phyloP scores from a whole-genome alignment of 2,888 invertebrate genomes.

The Shargacucullia verbasci region DNA sequence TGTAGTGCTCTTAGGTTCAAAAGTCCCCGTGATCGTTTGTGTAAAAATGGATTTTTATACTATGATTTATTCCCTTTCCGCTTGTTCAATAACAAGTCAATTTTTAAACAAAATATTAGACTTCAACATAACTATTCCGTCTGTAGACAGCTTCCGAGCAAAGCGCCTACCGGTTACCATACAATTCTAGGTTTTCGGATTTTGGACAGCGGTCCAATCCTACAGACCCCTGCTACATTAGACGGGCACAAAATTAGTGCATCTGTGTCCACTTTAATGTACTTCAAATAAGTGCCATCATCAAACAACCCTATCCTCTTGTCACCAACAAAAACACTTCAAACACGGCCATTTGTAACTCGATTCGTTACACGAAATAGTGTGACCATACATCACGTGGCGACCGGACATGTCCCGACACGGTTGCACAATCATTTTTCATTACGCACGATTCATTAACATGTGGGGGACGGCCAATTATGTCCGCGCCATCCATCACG shows the following conservation, averaged over 20 bases:
- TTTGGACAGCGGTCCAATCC: too few relatives aligned
- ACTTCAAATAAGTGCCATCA: constrained; percentile 13
- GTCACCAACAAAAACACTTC: constrained; percentile 49
- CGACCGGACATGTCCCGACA: constrained; percentile 67
- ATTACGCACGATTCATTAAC: constrained; percentile 87
- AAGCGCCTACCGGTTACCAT: too few relatives aligned
- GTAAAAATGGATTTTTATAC: too few relatives aligned
- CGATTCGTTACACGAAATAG: constrained; percentile 72
- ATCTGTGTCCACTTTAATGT: constrained; percentile 25
- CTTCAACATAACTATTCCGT: too few relatives aligned
- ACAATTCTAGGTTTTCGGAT: too few relatives aligned
- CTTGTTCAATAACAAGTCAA: too few relatives aligned
- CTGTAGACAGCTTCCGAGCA: too few relatives aligned
- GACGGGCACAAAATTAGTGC: constrained; percentile 13
- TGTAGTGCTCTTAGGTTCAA: too few relatives aligned
- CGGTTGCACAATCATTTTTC: constrained; percentile 82
- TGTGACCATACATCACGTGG: constrained; percentile 72
- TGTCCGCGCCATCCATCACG: constrained; percentile 83
- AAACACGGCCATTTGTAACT: constrained; percentile 67
- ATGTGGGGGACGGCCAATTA: constrained; percentile 83
- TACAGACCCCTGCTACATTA: not conserved
- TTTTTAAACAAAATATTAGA: too few relatives aligned
- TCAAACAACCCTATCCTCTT: constrained; percentile 27
- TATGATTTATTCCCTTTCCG: too few relatives aligned
- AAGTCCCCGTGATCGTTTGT: too few relatives aligned